Percentiles rank a stretch among this genome's conserved stretches.
Evolutionary conservation across 1,140 invertebrate species (phyloP).

Genomic region (Sesamia nonagrioides): DNA sequence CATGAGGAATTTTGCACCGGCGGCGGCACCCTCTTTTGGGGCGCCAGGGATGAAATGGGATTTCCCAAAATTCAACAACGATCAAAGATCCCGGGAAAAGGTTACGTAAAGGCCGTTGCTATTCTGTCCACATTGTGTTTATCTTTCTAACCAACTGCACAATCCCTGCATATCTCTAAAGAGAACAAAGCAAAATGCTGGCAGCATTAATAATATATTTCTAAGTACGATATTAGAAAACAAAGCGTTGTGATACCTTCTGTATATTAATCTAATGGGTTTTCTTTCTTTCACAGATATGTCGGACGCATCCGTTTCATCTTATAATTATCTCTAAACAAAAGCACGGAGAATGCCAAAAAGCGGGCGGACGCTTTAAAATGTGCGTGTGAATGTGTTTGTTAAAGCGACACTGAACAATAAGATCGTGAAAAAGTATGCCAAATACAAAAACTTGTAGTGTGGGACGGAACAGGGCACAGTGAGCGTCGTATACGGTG

Average conservation of each 20-base stretch:
- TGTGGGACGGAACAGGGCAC: constrained; percentile 24
- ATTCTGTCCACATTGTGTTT: constrained; percentile 39
- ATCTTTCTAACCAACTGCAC: constrained; percentile 34
- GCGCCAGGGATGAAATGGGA: constrained; percentile 50
- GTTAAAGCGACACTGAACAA: background rate
- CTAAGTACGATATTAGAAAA: background rate
- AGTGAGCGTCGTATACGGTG: constrained; percentile 14
- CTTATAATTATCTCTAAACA: constrained; percentile 26
- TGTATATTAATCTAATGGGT: constrained; percentile 9
- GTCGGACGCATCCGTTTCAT: constrained; percentile 5
- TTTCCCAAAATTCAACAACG: constrained; percentile 44
- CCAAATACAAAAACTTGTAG: constrained; percentile 29
- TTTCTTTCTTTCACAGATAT: constrained; percentile 38
- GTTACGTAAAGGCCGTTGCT: background rate
- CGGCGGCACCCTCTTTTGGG: constrained; percentile 18
- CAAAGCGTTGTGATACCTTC: background rate
- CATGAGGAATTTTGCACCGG: constrained; percentile 43
- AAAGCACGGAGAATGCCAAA: constrained; percentile 19
- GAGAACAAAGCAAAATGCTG: constrained; percentile 8
- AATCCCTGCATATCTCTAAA: constrained; percentile 25
- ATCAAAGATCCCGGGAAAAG: constrained; percentile 42
- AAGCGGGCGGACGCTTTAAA: constrained; percentile 4
- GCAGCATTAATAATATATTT: background rate
- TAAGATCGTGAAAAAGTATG: constrained; percentile 39
- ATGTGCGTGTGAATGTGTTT: constrained; percentile 18